Percentiles rank a stretch among this genome's conserved stretches.
Conservation (phyloP, 2,888 invertebrate genomes). For the Orchesella flavescens region DNA sequence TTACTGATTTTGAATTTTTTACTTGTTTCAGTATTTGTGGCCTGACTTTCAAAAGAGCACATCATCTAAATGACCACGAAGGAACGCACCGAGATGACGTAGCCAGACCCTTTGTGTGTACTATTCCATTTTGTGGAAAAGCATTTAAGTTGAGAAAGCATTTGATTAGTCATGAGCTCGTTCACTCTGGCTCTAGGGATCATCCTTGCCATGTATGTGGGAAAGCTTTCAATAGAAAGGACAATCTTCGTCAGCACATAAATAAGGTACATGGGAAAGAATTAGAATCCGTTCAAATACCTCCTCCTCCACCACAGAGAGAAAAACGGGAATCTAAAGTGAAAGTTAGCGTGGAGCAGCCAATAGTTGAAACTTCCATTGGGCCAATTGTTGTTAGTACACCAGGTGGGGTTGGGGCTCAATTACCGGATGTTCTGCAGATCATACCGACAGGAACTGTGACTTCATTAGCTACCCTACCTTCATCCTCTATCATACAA, state of each 20-base stretch:
- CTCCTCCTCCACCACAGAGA: background rate
- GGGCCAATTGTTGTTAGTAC: background rate
- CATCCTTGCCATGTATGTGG: slow-evolving; percentile 56
- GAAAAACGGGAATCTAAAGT: background rate
- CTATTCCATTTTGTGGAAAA: slow-evolving; percentile 49
- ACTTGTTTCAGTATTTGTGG: slow-evolving; percentile 55
- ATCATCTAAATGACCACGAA: slow-evolving; percentile 60
- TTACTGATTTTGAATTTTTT: too few species aligned
- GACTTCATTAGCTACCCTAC: background rate
- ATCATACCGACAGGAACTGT: slow-evolving; percentile 13
- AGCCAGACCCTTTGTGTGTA: slow-evolving; percentile 52
- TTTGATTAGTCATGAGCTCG: slow-evolving; percentile 58
- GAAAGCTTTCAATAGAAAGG: slow-evolving; percentile 56
- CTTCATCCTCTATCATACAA: background rate
- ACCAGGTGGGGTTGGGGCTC: background rate
- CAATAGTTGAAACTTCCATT: background rate
- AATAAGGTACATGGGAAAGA: slow-evolving; percentile 59
- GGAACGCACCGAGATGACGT: slow-evolving; percentile 49
- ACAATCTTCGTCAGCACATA: slow-evolving; percentile 59
- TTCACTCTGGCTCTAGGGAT: slow-evolving; percentile 46
- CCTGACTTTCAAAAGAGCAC: slow-evolving; percentile 55
- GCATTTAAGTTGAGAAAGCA: slow-evolving; percentile 60
- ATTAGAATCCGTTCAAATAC: background rate
- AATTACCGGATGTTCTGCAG: slow-evolving; percentile 6
- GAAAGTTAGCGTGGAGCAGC: background rate